These are phyloP conservation scores for Plecotus auritus DNA, from an alignment of 2,113 vertebrate genomes.

Conservation along the genomic window DNA sequence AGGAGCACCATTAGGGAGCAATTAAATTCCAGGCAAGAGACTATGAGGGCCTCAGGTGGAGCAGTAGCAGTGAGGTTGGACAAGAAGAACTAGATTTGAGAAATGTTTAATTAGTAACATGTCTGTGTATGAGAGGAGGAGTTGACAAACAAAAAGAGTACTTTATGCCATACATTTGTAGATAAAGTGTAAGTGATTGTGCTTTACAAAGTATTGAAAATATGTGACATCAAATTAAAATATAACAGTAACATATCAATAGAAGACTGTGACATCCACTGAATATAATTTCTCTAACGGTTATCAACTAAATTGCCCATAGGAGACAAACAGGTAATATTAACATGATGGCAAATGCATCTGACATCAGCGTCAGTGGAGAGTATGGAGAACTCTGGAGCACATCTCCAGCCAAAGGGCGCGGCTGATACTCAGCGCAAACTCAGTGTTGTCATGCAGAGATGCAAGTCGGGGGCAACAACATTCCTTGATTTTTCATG, in stretches of 20 bases:
- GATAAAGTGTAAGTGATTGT: background rate
- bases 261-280: background rate
- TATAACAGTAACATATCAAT: background rate
- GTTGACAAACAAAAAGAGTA: background rate
- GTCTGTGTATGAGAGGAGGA: background rate
- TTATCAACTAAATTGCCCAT: background rate
- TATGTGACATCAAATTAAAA: background rate
- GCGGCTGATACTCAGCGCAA: background rate
- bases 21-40: background rate
- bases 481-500: background rate
- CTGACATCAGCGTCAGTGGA: background rate
- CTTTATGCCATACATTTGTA: background rate
- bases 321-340: background rate
- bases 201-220: conserved; percentile 9
- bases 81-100: background rate
- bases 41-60: background rate
- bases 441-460: background rate
- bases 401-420: background rate
- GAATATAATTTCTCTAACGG: background rate
- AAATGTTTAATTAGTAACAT: background rate
- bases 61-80: background rate
- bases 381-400: background rate
- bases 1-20: background rate
- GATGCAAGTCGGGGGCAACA: background rate
- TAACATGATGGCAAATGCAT: background rate